phyloP scores from a whole-genome alignment of 2,113 vertebrate species.

The Chaenogobius annularis region DNA sequence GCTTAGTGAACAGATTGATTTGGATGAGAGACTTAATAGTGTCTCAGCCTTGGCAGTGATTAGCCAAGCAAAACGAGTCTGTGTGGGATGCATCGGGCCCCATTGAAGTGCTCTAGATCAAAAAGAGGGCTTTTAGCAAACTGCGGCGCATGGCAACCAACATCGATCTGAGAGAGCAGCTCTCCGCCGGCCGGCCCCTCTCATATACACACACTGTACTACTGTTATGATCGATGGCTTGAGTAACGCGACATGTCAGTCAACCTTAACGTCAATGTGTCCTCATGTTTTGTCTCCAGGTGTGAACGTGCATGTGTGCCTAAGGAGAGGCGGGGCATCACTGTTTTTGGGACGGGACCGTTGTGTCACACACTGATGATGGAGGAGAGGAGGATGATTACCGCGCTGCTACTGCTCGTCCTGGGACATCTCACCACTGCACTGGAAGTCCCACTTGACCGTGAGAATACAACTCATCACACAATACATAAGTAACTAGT shows the following conservation, averaged over 20 bases:
- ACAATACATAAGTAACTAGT: not conserved
- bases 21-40: slow-evolving; percentile 47
- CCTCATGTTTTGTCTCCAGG: slow-evolving; percentile 40
- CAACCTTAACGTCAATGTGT: slow-evolving; percentile 10
- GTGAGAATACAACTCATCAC: slow-evolving; percentile 78
- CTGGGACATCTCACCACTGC: slow-evolving; percentile 83
- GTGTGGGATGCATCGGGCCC: slow-evolving; percentile 38
- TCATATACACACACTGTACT: slow-evolving; percentile 30
- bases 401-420: slow-evolving; percentile 78
- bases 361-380: slow-evolving; percentile 74
- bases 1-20: slow-evolving; percentile 52
- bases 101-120: slow-evolving; percentile 44
- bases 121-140: slow-evolving; percentile 52
- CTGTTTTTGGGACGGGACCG: slow-evolving; percentile 67
- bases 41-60: slow-evolving; percentile 44
- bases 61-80: slow-evolving; percentile 57
- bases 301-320: slow-evolving; percentile 63
- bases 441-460: slow-evolving; percentile 93
- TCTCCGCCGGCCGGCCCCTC: slow-evolving; percentile 5
- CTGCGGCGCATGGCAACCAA: slow-evolving; percentile 35
- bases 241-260: slow-evolving; percentile 28
- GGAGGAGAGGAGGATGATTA: slow-evolving; percentile 77
- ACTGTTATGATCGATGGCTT: slow-evolving; percentile 35
- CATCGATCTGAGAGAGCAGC: slow-evolving; percentile 35
- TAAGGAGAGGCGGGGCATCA: slow-evolving; percentile 58